Evolutionary conservation across 1,140 invertebrate species (phyloP).

Genomic region (Dufourea novaeangliae): DNA sequence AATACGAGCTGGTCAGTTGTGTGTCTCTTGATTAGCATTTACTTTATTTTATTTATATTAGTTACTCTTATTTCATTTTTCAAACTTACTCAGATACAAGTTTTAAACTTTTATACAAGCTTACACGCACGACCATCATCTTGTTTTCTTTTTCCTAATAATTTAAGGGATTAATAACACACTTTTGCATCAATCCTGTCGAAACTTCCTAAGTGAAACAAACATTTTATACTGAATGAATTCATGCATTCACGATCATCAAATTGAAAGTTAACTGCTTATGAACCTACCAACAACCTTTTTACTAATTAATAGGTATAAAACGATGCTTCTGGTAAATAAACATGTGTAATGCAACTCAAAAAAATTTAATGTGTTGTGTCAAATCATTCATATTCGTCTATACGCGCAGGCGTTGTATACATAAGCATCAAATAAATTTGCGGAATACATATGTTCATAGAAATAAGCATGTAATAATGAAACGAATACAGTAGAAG

Average conservation of each 20-base stretch:
- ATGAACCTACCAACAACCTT: conserved; percentile 73
- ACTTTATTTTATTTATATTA: conserved; percentile 20
- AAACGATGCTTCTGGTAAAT: conserved; percentile 76
- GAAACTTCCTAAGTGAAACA: conserved; percentile 65
- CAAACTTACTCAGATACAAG: background rate
- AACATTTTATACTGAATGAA: conserved; percentile 64
- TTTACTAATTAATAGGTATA: conserved; percentile 78
- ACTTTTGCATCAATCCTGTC: conserved; percentile 75
- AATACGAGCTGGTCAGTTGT: conserved; percentile 3
- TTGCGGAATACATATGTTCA: conserved; percentile 70
- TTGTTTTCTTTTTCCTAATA: background rate
- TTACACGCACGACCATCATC: background rate
- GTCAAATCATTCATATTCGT: conserved; percentile 74
- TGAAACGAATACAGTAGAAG: conserved; percentile 74
- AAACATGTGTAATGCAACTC: conserved; percentile 77
- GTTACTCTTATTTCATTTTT: conserved; percentile 12
- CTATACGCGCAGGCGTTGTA: conserved; percentile 70
- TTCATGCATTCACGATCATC: conserved; percentile 66
- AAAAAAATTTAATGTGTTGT: conserved; percentile 74
- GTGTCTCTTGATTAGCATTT: conserved; percentile 10
- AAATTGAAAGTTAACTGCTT: conserved; percentile 74
- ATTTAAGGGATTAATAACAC: conserved; percentile 32
- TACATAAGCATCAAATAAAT: conserved; percentile 65
- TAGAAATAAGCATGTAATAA: conserved; percentile 76
- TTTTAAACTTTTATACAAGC: conserved; percentile 31